Base-by-base conservation (phyloP, 2,113 vertebrate genomes). In the Orthonyx spaldingii region DNA sequence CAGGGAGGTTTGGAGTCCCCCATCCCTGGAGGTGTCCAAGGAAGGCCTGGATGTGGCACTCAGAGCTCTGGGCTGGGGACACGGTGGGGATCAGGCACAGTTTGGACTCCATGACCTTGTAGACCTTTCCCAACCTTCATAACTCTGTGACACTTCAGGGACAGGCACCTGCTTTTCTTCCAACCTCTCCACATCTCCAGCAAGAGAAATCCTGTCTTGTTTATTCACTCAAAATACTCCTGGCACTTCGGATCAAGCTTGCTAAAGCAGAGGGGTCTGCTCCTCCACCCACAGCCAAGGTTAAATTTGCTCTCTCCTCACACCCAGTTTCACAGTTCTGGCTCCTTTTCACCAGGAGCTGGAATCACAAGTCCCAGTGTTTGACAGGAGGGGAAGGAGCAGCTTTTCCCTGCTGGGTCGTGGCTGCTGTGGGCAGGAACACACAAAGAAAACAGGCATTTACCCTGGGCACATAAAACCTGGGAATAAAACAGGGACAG, bases 41-140 rank as follows among this genome's bases (percentile, higher is more conserved):
- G 49, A 33, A 53, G 2, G 9, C 4, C 56, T 71, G 55, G 39
- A 53, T 6, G 56, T 26, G 74, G 32, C 68, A 28, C 35, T 26
- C 20, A 56, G 41, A 1, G 75, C 85, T 47, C 65, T 21, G 47
- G 9, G 21, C 49, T 49, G 57, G 83, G 10, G 50, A 44, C 37
- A 19, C 1, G 1, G 21, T 42, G 35, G 6, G 53, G 5, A 30
- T n/a, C 3, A 1, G 12, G 1, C 32, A n/a, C n/a, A 46, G 19
- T 5, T 20, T 13, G 28, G 19, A 11, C 53, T 53, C 13, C 0
- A 3, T 8, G 30, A 7, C 1, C 61, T 35, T 26, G 55, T 2
- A 30, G 39, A 1, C 35, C 61, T 53, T 41, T 60, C 26, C 69
- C 28, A 47, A 30, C 53, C 17, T 37, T 13, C 32, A 14, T 8